Conservation (phyloP, 2,888 invertebrate species). For the Nemapogon koenigi region DNA sequence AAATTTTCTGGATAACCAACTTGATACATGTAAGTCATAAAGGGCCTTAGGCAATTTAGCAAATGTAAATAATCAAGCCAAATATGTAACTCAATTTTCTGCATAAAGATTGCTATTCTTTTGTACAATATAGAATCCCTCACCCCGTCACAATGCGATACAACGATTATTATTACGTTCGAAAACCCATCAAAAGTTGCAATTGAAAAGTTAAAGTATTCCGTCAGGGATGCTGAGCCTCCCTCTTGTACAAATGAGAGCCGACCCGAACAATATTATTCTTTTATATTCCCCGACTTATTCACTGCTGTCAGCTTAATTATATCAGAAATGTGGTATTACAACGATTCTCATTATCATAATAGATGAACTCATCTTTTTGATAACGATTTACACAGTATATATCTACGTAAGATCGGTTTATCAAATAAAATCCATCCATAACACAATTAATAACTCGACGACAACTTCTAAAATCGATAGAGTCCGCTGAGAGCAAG, state of each 20-base stretch:
- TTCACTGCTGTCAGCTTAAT: constrained; percentile 25
- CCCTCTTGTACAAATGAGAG: constrained; percentile 54
- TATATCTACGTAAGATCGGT: too few species aligned
- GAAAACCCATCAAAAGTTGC: constrained; percentile 66
- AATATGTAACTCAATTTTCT: constrained; percentile 55
- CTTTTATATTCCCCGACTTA: constrained; percentile 38
- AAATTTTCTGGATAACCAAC: too few species aligned
- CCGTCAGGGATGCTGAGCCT: constrained; percentile 48
- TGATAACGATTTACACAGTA: too few species aligned
- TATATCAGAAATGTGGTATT: too few species aligned
- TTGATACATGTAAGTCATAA: too few species aligned
- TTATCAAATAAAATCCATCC: too few species aligned
- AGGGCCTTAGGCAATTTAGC: too few species aligned
- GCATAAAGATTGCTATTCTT: constrained; percentile 59
- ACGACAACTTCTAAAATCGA: constrained; percentile 26
- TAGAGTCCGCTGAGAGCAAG: constrained; percentile 34
- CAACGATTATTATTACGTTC: constrained; percentile 62
- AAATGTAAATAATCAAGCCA: constrained; percentile 41
- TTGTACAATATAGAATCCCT: constrained; percentile 50
- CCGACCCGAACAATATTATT: constrained; percentile 42
- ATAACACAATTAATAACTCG: neutral
- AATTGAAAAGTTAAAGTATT: constrained; percentile 66
- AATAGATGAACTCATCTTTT: too few species aligned
- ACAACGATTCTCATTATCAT: too few species aligned
- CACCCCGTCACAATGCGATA: constrained; percentile 49